Evolutionary conservation across 2,888 invertebrate species (phyloP).

Genomic region (Aphrophora alni): DNA sequence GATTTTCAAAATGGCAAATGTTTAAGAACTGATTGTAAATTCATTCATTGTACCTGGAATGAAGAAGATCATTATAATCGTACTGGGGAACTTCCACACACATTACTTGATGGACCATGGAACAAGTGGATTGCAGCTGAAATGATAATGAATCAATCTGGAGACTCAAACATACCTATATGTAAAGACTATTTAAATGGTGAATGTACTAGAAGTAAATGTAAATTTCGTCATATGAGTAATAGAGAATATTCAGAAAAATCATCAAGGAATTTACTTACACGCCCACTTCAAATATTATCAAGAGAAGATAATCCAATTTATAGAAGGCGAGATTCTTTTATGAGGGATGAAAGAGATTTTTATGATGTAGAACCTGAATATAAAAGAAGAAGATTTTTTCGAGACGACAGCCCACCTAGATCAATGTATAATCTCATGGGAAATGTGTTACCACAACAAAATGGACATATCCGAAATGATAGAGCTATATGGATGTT

Average conservation of each 20-base stretch:
- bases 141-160: constrained; percentile 23
- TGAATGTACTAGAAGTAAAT: constrained; percentile 61
- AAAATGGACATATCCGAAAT: constrained; percentile 25
- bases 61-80: constrained; percentile 77
- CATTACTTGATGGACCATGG: constrained; percentile 41
- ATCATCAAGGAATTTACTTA: not conserved
- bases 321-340: not conserved
- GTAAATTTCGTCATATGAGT: constrained; percentile 61
- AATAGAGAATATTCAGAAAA: constrained; percentile 32
- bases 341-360: not conserved
- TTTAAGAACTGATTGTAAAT: constrained; percentile 74
- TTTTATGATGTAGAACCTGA: constrained; percentile 6
- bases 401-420: not conserved
- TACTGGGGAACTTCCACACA: constrained; percentile 72
- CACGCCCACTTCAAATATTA: not conserved
- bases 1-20: constrained; percentile 78
- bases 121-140: constrained; percentile 34
- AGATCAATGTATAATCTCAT: not conserved
- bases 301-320: not conserved
- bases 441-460: not conserved
- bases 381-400: constrained; percentile 7
- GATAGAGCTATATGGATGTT: constrained; percentile 56
- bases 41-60: constrained; percentile 76
- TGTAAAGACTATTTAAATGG: constrained; percentile 69
- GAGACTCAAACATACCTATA: constrained; percentile 56